Evolutionary conservation across 1,140 invertebrate genomes (phyloP).

Genomic region (Hylaeus volcanicus): DNA sequence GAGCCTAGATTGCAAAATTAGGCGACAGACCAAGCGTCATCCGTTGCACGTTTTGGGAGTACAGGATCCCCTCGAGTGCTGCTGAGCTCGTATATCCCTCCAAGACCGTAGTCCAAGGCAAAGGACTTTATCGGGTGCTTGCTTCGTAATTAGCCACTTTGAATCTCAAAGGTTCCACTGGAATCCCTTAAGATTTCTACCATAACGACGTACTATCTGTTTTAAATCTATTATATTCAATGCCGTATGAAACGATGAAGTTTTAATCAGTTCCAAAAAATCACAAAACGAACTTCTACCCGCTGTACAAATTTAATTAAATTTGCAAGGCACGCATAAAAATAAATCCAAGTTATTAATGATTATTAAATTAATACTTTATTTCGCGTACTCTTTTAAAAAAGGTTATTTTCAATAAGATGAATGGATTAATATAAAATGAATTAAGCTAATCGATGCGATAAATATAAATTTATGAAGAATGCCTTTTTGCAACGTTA

Average conservation of each 20-base stretch:
- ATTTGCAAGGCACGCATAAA: too few species aligned
- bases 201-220: neutral
- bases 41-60: slow-evolving; percentile 60
- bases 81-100: slow-evolving; percentile 62
- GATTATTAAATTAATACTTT: too few species aligned
- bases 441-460: too few species aligned
- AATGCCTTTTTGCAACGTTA: too few species aligned
- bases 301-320: too few species aligned
- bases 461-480: too few species aligned
- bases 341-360: too few species aligned
- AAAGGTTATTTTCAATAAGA: too few species aligned
- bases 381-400: too few species aligned
- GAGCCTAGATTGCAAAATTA: slow-evolving; percentile 76
- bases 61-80: slow-evolving; percentile 62
- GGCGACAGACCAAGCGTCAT: slow-evolving; percentile 65
- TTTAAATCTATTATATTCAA: slow-evolving; percentile 7
- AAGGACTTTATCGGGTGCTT: slow-evolving; percentile 70
- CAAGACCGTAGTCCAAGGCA: slow-evolving; percentile 61
- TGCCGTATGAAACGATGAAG: neutral
- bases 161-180: slow-evolving; percentile 59
- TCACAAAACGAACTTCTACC: neutral
- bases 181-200: slow-evolving; percentile 46
- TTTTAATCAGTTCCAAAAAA: neutral
- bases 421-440: too few species aligned
- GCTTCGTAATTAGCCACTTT: slow-evolving; percentile 65